phyloP scores from a whole-genome alignment of 2,113 vertebrate genomes.

The Myocastor coypus region DNA sequence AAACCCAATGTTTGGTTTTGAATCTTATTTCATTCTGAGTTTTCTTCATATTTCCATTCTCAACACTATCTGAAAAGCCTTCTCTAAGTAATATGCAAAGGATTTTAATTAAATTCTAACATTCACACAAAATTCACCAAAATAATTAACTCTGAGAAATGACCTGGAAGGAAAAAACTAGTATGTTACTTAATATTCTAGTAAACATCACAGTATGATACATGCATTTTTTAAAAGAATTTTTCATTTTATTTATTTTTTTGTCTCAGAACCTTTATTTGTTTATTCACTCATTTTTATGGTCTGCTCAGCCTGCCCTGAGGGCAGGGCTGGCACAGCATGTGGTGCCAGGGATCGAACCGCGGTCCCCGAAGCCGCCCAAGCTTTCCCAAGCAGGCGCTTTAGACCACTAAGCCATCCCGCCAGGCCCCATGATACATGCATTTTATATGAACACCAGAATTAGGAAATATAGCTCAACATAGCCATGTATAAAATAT shows the following conservation, averaged over 20 bases:
- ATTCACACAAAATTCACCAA: background rate
- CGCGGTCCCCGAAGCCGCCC: too few relatives aligned
- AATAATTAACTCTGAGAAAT: conserved; percentile 39
- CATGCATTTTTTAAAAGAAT: too few relatives aligned
- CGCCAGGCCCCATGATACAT: too few relatives aligned
- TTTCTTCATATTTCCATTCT: background rate
- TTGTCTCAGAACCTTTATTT: too few relatives aligned
- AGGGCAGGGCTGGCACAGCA: too few relatives aligned
- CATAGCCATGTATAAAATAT: conserved; percentile 15
- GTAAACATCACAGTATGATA: conserved; percentile 7
- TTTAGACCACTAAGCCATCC: too few relatives aligned
- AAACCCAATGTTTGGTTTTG: conserved; percentile 17
- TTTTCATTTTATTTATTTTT: too few relatives aligned
- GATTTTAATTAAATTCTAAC: conserved; percentile 56
- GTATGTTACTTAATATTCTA: background rate
- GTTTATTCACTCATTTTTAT: too few relatives aligned
- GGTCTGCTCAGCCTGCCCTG: too few relatives aligned
- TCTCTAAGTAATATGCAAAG: background rate
- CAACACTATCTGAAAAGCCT: background rate
- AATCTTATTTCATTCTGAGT: conserved; percentile 1
- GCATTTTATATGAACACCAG: background rate
- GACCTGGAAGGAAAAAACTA: background rate
- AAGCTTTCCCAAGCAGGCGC: too few relatives aligned
- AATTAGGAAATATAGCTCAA: background rate
- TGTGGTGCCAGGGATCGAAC: too few relatives aligned